These are phyloP conservation scores for Leptinotarsa texana DNA, from an alignment of 1,140 invertebrate genomes.

Conservation along the genomic window DNA sequence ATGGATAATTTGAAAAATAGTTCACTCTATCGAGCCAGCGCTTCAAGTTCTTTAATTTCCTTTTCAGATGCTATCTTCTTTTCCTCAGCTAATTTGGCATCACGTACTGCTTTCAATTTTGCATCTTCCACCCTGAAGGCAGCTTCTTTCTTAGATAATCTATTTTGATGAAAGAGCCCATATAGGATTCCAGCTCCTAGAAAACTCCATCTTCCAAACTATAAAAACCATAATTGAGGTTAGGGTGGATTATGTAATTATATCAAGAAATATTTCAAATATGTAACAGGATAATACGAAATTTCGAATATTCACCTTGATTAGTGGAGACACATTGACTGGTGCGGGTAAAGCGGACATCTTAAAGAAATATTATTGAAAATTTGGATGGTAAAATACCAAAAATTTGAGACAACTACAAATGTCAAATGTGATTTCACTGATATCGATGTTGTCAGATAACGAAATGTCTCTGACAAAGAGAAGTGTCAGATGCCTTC, in stretches of 20 bases:
- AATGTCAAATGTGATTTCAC: too few relatives aligned
- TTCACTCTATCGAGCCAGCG: constrained; percentile 41
- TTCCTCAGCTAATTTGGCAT: constrained; percentile 70
- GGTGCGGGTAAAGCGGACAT: constrained; percentile 59
- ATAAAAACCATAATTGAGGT: constrained; percentile 27
- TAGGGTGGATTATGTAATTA: constrained; percentile 29
- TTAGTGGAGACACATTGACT: constrained; percentile 72
- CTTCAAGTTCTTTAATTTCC: constrained; percentile 53
- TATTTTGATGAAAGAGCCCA: constrained; percentile 70
- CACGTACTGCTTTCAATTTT: constrained; percentile 67
- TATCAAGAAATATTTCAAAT: background rate
- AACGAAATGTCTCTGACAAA: too few relatives aligned
- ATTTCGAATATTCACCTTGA: constrained; percentile 62
- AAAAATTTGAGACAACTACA: background rate
- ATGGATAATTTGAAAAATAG: background rate
- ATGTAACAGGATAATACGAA: background rate
- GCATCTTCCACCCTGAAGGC: constrained; percentile 67
- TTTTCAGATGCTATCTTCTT: constrained; percentile 62
- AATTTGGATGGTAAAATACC: background rate
- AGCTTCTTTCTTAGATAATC: constrained; percentile 69
- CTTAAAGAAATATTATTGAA: background rate
- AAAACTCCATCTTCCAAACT: constrained; percentile 77
- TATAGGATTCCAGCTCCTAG: constrained; percentile 69
- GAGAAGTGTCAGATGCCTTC: too few relatives aligned
- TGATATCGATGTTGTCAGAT: too few relatives aligned